Evolutionary conservation across 2,113 vertebrate species (phyloP), one percentile per base, ranked within the genome.

Genomic region (Pygoscelis antarcticus): DNA sequence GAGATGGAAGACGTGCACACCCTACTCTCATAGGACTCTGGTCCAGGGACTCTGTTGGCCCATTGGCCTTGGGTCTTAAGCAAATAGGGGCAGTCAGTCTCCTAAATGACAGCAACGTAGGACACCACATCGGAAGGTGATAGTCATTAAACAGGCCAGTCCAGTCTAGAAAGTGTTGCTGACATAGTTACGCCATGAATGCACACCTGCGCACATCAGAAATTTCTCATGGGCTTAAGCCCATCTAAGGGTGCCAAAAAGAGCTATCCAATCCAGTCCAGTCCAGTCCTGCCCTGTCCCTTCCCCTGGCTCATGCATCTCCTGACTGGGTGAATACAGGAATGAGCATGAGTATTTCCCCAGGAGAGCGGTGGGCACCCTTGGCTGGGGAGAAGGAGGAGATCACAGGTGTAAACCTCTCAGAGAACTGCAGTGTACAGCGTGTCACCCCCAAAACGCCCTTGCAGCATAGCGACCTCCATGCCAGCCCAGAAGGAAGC

Each of bases 341-440:
- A 79, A 86, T 60, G 26, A 47, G 25, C 34, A 38, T 8, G 21
- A 46, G 7, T 26, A 16, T 38, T 62, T 36, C 68, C 55, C 34
- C 16, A n/a, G 30, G 21, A 77, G n/a, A 75, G 26, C 0, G 1
- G 22, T 26, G 29, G 11, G 38, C 34, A 42, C 38, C 22, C 51
- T 69, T 0, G 2, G 10, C 0, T 40, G 42, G 11, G 15, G 7
- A 40, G 30, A 19, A 85, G 16, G 46, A 84, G 10, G n/a, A 57
- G 20, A 49, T 64, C 6, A 26, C 9, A 36, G 20, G 6, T 9
- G 6, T 42, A 55, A 86, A 6, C 11, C 42, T 32, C 47, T 55
- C 4, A 5, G n/a, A 29, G 75, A 88, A 83, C 57, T 52, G 22
- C 47, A n/a, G 32, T 10, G 27, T 42, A 17, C 11, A 46, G 11